Evolutionary conservation across 2,797 vertebrate genomes (phyloP).

Genomic region (Dermochelys coriacea): DNA sequence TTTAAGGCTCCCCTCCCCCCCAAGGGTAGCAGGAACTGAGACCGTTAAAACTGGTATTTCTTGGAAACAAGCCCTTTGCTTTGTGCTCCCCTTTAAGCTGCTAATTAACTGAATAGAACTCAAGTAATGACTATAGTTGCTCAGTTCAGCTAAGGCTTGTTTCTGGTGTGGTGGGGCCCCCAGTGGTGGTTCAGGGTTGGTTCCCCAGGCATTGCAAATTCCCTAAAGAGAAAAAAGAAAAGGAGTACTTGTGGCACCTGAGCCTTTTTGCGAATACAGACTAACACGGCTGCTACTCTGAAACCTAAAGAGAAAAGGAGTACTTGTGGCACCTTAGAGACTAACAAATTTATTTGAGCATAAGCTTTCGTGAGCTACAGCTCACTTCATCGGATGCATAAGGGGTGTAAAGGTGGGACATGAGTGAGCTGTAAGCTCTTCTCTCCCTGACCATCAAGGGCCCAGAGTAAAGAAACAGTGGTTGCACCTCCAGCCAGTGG

Average conservation of each 20-base stretch:
- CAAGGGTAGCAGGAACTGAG: background rate
- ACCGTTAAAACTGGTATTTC: no score
- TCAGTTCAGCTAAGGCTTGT: background rate
- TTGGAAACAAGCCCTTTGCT: background rate
- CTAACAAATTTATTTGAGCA: no score
- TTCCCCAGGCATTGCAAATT: no score
- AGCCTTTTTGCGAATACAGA: no score
- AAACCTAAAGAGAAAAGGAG: no score
- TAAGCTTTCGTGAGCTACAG: no score
- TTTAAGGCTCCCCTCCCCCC: background rate
- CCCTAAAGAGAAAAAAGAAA: background rate
- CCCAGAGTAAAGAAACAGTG: background rate
- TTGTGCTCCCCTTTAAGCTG: background rate
- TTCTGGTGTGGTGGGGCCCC: background rate
- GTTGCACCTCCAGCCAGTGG: background rate
- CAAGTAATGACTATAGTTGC: background rate
- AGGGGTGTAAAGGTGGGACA: background rate
- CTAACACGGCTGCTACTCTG: no score
- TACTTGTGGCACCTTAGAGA: no score
- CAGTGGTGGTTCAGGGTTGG: background rate
- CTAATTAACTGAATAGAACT: background rate
- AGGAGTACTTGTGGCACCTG: no score
- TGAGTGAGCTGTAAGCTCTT: background rate
- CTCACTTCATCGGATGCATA: no score
- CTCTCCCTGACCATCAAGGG: background rate